Evolutionary conservation across 2,797 vertebrate species (phyloP), one percentile per base, ranked within the genome.

Genomic region (Myotis myotis): DNA sequence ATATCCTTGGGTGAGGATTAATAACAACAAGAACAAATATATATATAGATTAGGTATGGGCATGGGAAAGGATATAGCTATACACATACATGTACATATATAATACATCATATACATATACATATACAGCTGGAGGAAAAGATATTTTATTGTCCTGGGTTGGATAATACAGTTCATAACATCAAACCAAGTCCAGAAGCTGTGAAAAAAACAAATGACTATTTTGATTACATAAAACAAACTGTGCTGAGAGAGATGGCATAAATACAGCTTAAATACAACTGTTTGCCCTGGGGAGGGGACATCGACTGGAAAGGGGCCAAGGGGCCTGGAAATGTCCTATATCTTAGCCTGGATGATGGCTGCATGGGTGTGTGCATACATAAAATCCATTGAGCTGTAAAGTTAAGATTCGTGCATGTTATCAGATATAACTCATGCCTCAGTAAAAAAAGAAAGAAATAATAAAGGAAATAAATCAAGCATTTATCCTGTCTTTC

Each of bases 401-500:
- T 82, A 90, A 38, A 87, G 72, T 78, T 84, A 75, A 95, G 74
- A 96, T 96, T 55, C 90, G 90, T 86, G 33, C 47, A 79, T 85
- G 79, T 87, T 81, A 92, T 89, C 92, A 55, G 78, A 78, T 84
- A 44, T 28, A 86, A 94, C 70, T 93, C 94, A 93, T 85, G 87
- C 76, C 87, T 95, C 75, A 41, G 95, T 89, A 96, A 91, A 96
- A 95, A 95, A 87, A 95, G 94, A 95, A 84, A 68, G 5, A 33
- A 93, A 89, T 57, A 93, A 93, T 57, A 91, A 28, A 66, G 33
- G 33, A 33, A 93, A 93, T 93, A 95, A 95, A 92, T 97, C 92
- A 93, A 96, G 66, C 81, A 87, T 92, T 96, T 96, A 94, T 88
- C 85, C 74, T 76, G 82, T 66, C 94, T 90, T 88, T 81, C 78